Evolutionary conservation across 2,888 invertebrate genomes (phyloP).

Genomic region (Quadroppia sp.): DNA sequence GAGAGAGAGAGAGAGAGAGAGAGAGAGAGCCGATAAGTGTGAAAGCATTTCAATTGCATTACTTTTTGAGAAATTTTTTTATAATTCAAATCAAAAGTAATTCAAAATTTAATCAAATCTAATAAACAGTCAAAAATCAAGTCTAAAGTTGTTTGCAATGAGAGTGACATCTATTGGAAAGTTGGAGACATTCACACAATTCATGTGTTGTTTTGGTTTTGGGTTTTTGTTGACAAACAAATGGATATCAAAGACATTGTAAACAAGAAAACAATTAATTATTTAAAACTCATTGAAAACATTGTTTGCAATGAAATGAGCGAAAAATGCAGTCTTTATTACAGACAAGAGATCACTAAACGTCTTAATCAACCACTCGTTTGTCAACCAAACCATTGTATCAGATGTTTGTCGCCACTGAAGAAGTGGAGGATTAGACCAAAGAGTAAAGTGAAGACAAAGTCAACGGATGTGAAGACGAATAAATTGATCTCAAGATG

Average conservation of each 20-base stretch:
- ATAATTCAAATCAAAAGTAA: too few relatives aligned
- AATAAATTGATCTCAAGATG: slow-evolving; percentile 7
- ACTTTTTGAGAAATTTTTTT: too few relatives aligned
- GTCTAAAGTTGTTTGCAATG: too few relatives aligned
- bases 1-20: too few relatives aligned
- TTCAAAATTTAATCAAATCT: too few relatives aligned
- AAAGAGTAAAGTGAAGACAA: background rate
- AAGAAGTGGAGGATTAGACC: slow-evolving; percentile 35
- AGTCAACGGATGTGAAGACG: background rate
- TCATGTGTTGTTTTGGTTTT: background rate
- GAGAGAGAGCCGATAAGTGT: too few relatives aligned
- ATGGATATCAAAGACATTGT: background rate
- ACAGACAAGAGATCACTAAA: slow-evolving; percentile 19
- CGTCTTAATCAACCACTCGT: background rate
- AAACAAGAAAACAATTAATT: slow-evolving; percentile 7
- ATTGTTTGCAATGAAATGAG: slow-evolving; percentile 8
- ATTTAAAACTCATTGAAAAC: slow-evolving; percentile 6
- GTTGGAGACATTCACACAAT: background rate
- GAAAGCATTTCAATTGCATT: too few relatives aligned
- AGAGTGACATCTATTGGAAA: slow-evolving; percentile 23
- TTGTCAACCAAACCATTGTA: background rate
- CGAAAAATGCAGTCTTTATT: slow-evolving; percentile 14
- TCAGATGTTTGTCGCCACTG: slow-evolving; percentile 6
- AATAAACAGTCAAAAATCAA: too few relatives aligned
- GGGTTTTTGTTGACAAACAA: background rate